Base-by-base conservation (phyloP, 2,113 vertebrate species). In the Setophaga petechia region DNA sequence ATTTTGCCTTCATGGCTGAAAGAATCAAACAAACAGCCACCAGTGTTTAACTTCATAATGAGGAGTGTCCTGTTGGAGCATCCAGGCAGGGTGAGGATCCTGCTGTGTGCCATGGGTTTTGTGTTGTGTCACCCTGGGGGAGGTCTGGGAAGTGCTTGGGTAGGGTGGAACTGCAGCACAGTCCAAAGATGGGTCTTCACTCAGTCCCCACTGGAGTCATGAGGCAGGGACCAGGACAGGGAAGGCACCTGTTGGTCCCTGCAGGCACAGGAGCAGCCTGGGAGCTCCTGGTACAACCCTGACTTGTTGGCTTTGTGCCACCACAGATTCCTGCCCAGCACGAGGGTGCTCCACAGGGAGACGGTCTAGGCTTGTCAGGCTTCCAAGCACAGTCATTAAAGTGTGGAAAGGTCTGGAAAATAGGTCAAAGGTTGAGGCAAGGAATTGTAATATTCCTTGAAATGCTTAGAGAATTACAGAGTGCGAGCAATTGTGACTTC, bases 361-460 rank as follows among this genome's bases (percentile, higher is more conserved):
- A 83, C 1, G 15, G 11, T 66, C 76, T 54, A 9, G 47, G 28
- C 76, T 79, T 55, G 14, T 75, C 51, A 84, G 33, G 47, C 68
- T 89, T 91, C 52, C 47, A 55, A 10, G 41, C 6, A 3, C 25
- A 12, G 62, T 49, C 28, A 12, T 44, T 43, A 11, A 65, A 73
- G 8, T 30, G 27, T 82, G 62, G 71, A 94, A 87, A 47, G 39
- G 59, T 30, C 87, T 88, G 51, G 55, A 85, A 91, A 89, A 80
- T 2, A 46, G 39, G 65, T 35, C 35, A 52, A 28, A 94, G 59
- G 66, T 12, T 17, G 20, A 89, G 52, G 19, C 39, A 83, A 46
- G 81, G 82, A 51, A 71, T 20, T 89, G 35, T 59, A 66, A 55
- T 54, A 31, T 75, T 94, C 74, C 58, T n/a, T 93, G 35, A 93